Base-by-base conservation (phyloP, 1,140 invertebrate genomes). In the Sycophaga agraensis region DNA sequence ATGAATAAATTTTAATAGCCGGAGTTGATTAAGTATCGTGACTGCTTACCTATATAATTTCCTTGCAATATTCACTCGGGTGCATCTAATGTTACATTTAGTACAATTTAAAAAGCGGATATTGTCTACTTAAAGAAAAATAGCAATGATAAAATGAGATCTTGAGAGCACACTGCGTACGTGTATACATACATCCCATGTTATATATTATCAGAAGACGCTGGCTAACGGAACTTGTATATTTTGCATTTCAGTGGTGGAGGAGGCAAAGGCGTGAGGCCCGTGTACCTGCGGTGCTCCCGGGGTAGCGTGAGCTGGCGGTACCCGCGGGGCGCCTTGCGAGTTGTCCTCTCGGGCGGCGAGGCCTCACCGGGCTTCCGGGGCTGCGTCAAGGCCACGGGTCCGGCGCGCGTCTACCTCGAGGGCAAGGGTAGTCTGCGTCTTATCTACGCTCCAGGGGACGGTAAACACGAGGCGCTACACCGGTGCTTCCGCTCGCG, bases 231-330 rank as follows among this genome's bases (percentile, higher is more conserved):
- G n/a, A n/a, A n/a, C n/a, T n/a, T n/a, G n/a, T n/a, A n/a, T n/a
- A n/a, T n/a, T n/a, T n/a, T n/a, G n/a, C n/a, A 8, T 74, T 73
- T 9, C 69, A 79, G 78, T 55, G 77, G 75, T 21, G 77, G 78
- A 8, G 76, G 76, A 24, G 81, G 79, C 1, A 82, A 87, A 50
- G 89, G 86, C 3, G 89, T 92, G 7, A 87, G 88, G 24, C 89
- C 90, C 0, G 88, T 91, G 6, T 91, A 91, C 77, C 84, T 92
- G 21, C 83, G 89, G 19, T 92, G 91, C 68, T 82, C 86, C 2
- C 86, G 87, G 50, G 91, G 91, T 12, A 79, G 80, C 0, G 83
- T 92, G 0, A 81, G 82, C 3, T 92, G 91, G 91, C 74, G 85
- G 55, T 91, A 91, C 73, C 90, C 91, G 0, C 82, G 86, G 8